phyloP scores from a whole-genome alignment of 2,113 vertebrate species.

The Rhinolophus ferrumequinum region DNA sequence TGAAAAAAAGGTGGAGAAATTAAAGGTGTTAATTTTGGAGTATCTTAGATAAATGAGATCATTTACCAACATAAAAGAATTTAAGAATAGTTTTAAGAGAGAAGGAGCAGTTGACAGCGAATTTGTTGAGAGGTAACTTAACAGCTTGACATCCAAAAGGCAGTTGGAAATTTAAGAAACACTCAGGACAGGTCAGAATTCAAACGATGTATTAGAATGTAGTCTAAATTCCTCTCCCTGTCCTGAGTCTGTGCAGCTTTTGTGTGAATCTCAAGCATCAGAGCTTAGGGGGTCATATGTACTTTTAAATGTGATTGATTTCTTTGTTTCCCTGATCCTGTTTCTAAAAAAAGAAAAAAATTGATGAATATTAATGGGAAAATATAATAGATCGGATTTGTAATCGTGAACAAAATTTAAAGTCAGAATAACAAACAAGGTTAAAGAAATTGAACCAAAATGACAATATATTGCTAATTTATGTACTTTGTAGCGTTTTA shows the following conservation, averaged over 20 bases:
- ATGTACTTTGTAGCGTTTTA: not conserved
- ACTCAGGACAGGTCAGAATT: not conserved
- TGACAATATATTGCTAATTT: not conserved
- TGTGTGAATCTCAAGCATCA: not conserved
- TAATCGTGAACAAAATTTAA: conserved; percentile 29
- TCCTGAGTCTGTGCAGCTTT: not conserved
- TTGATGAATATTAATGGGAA: not conserved
- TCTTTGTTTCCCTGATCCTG: not conserved
- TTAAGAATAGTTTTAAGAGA: not conserved
- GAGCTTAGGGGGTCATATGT: not conserved
- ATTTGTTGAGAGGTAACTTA: not conserved
- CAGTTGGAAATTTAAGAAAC: not conserved
- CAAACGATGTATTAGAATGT: not conserved
- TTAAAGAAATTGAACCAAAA: conserved; percentile 11
- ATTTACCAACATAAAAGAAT: not conserved
- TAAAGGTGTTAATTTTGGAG: not conserved
- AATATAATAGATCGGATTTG: not conserved
- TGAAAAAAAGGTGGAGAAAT: not conserved
- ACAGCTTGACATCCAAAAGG: not conserved
- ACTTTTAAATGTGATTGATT: not conserved
- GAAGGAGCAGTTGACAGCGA: not conserved
- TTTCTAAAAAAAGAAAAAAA: not conserved
- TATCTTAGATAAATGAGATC: not conserved
- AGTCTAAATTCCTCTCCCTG: not conserved
- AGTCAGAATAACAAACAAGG: not conserved